Conservation (phyloP, 2,888 invertebrate species). For the Enoplolaimus lenunculus region DNA sequence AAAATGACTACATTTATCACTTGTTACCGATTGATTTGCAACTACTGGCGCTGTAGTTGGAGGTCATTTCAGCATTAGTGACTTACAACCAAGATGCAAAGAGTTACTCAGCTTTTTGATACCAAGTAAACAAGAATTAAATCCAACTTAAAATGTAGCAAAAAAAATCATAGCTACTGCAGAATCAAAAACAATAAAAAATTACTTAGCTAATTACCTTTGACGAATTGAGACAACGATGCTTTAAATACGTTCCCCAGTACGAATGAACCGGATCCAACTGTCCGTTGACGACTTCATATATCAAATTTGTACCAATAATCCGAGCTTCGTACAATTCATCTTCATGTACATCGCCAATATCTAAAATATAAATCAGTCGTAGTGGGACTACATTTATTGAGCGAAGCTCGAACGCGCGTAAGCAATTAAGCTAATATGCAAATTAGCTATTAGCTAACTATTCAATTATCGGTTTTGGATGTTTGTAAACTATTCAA, state of each 20-base stretch:
- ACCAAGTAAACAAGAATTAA: background rate
- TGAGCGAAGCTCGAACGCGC: no score
- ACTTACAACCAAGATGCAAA: conserved; percentile 11
- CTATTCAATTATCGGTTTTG: no score
- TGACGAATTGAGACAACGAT: background rate
- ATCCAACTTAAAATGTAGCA: background rate
- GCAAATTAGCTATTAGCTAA: no score
- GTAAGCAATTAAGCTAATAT: no score
- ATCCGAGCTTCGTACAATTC: background rate
- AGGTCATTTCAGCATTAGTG: no score
- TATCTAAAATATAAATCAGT: background rate
- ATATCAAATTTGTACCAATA: conserved; percentile 1
- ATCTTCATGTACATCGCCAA: background rate
- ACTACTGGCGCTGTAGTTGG: no score
- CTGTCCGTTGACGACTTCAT: background rate
- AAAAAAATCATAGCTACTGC: no score
- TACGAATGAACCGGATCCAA: background rate
- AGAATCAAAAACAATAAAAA: background rate
- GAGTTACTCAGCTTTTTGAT: conserved; percentile 9
- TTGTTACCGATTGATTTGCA: no score
- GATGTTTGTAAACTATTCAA: no score
- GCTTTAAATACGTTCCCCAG: background rate
- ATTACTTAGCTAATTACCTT: background rate
- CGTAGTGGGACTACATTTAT: no score
- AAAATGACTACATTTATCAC: no score